phyloP scores from a whole-genome alignment of 2,113 vertebrate species.

The Vidua chalybeata region DNA sequence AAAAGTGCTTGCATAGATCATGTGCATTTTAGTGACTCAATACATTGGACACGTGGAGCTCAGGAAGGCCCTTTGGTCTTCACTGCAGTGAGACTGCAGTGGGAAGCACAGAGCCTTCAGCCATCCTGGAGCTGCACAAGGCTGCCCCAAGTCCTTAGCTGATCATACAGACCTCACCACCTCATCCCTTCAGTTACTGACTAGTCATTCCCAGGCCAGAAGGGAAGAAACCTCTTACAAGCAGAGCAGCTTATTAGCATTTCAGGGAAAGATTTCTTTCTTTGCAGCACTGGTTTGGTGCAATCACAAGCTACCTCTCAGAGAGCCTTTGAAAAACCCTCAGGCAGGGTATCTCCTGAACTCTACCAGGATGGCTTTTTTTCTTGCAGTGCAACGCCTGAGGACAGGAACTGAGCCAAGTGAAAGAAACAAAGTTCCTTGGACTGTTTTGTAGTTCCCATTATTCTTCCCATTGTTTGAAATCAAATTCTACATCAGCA shows the following conservation, averaged over 20 bases:
- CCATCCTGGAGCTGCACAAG: neutral
- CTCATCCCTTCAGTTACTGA: neutral
- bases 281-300: neutral
- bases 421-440: neutral
- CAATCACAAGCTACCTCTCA: neutral
- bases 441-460: neutral
- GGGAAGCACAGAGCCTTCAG: neutral
- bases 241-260: neutral
- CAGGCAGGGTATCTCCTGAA: neutral
- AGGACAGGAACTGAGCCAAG: neutral
- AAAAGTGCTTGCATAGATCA: neutral
- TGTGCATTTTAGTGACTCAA: neutral
- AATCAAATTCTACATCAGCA: neutral
- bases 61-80: neutral
- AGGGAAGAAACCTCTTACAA: neutral
- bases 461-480: slow-evolving; percentile 1
- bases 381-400: neutral
- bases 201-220: neutral
- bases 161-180: neutral
- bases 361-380: neutral
- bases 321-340: neutral
- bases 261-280: neutral
- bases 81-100: fast-evolving
- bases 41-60: fast-evolving
- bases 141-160: neutral